A percentile compares a stretch with the other conserved stretches of the same genome.
Conservation (phyloP, 1,140 invertebrate genomes). For the Dendrolimus punctatus region DNA sequence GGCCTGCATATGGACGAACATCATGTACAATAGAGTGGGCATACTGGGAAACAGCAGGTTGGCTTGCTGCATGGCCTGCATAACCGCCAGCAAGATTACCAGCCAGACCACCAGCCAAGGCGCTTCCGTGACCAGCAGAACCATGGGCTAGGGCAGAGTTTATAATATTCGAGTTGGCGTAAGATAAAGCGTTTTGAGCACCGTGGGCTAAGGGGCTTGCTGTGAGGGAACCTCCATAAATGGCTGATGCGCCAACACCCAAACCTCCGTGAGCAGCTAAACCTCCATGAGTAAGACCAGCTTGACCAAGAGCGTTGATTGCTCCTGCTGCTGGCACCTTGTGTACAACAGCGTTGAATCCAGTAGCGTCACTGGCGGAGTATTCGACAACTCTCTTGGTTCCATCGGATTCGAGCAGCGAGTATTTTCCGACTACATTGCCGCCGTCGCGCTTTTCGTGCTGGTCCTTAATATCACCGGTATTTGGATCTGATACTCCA, state of each 20-base stretch:
- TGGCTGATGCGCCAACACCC: conserved; percentile 19
- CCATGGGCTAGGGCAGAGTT: conserved; percentile 7
- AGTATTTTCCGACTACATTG: conserved; percentile 70
- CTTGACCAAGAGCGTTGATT: conserved; percentile 5
- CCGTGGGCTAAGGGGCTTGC: conserved; percentile 24
- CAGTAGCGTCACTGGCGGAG: conserved; percentile 57
- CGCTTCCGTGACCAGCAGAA: conserved; percentile 6
- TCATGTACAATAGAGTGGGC: conserved; percentile 28
- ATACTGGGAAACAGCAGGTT: conserved; percentile 15
- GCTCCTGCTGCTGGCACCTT: conserved; percentile 36
- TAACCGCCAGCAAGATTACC: too few relatives aligned
- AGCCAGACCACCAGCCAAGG: conserved; percentile 5
- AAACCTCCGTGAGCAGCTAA: not conserved
- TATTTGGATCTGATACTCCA: conserved; percentile 64
- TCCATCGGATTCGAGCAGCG: conserved; percentile 62
- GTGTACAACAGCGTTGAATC: conserved; percentile 69
- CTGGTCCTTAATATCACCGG: conserved; percentile 69
- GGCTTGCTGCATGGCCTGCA: conserved; percentile 5
- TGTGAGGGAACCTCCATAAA: conserved; percentile 6
- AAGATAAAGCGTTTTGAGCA: conserved; percentile 14
- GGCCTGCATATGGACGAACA: conserved; percentile 18
- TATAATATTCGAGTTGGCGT: conserved; percentile 13
- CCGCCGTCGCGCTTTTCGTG: conserved; percentile 70
- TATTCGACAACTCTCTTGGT: conserved; percentile 66
- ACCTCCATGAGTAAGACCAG: conserved; percentile 5